Percentiles rank a stretch among this genome's conserved stretches.
Evolutionary conservation across 2,888 invertebrate species (phyloP).

Genomic region (Camptogramma bilineatum): DNA sequence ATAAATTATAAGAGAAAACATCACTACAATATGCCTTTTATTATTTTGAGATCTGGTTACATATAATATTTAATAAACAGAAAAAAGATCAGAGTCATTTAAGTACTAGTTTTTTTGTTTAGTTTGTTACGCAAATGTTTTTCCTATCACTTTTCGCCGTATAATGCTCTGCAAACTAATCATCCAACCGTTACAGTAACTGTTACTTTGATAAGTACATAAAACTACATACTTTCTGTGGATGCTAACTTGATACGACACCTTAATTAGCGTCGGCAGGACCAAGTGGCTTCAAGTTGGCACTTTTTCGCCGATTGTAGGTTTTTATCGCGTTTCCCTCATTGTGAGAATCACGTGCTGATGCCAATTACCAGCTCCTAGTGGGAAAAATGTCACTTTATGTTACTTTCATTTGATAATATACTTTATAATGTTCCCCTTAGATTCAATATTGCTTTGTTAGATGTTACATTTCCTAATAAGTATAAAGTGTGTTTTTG

Average conservation of each 20-base stretch:
- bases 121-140: no score
- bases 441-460: neutral
- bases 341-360: slow-evolving; percentile 41
- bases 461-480: no score
- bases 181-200: no score
- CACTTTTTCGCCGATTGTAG: slow-evolving; percentile 55
- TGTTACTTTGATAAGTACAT: neutral
- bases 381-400: slow-evolving; percentile 17
- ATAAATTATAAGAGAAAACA: no score
- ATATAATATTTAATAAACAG: no score
- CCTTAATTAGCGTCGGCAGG: slow-evolving; percentile 43
- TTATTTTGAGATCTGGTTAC: no score
- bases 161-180: no score
- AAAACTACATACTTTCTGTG: neutral
- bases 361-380: slow-evolving; percentile 39
- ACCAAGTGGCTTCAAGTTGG: slow-evolving; percentile 54
- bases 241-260: slow-evolving; percentile 20
- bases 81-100: no score
- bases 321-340: slow-evolving; percentile 40
- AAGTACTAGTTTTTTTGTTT: no score
- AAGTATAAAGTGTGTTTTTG: no score
- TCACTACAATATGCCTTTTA: no score
- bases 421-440: neutral
- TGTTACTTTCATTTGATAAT: neutral
- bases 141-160: no score